Evolutionary conservation across 2,113 vertebrate genomes (phyloP), one percentile per base, ranked within the genome.

Genomic region (Illadopsis cleaveri): DNA sequence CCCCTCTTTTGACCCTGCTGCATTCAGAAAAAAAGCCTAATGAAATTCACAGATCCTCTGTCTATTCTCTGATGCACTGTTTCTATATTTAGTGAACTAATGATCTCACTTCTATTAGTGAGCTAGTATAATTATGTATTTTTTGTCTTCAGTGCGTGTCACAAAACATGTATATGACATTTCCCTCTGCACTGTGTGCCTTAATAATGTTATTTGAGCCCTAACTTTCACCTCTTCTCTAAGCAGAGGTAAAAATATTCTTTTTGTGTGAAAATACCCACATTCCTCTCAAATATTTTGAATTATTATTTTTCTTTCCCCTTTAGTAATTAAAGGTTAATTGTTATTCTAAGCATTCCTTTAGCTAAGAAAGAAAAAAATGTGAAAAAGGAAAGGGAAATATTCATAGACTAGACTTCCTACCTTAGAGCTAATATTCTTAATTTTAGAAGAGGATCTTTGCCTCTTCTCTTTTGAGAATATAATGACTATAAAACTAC

Each of bases 1-100:
- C 2, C 0, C 2, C 8, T 5, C 4, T 14, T 28, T 22, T 0
- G 9, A 40, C 4, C 4, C 11, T 37, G 3, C 7, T 27, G 15
- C 5, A 60, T 8, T 60, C 11, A 70, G 23, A 27, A 57, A 22
- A 82, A 62, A 65, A 40, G 1, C 1, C 1, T 25, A 23, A 48
- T 38, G 13, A 72, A 85, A 44, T 30, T 77, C 64, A 57, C 10
- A 22, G 3, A 23, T 33, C 45, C 12, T 87, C 15, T n/a, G 2
- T 51, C 21, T 58, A 31, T 44, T 33, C 5, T 28, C 14, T 73
- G 13, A 58, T 58, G 31, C 4, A 73, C 10, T 20, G 2, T 57
- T 71, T 71, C 19, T 38, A 47, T 53, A 31, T 11, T 27, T 44
- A 38, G 6, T 61, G 7, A 83, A 37, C 6, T 44, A 25, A 27